Percentiles rank a stretch among this genome's conserved stretches.
Evolutionary conservation across 2,797 vertebrate species (phyloP).

Genomic region (Hydrophis major): DNA sequence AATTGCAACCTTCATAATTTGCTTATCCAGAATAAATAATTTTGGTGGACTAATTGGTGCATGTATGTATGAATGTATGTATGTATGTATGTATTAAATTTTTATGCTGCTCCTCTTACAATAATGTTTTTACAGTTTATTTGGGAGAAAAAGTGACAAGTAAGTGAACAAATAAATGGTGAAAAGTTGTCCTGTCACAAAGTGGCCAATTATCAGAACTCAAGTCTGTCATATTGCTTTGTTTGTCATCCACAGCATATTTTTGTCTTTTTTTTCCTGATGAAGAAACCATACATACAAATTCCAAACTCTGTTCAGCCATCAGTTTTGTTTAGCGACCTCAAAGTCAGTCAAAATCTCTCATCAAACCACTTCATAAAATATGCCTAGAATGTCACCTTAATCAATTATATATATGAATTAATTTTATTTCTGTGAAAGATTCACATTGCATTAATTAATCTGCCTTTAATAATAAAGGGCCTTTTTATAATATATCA

Average conservation of each 20-base stretch:
- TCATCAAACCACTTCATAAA: background rate
- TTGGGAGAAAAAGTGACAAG: background rate
- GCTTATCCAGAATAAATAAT: background rate
- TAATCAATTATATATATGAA: background rate
- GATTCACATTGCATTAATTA: background rate
- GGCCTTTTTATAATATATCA: slow-evolving; percentile 7
- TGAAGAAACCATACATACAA: background rate
- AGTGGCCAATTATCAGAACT: background rate
- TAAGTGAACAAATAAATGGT: background rate
- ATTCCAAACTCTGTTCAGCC: background rate
- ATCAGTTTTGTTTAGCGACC: background rate
- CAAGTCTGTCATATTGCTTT: background rate
- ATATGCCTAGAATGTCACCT: background rate
- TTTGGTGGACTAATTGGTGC: background rate
- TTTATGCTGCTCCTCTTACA: background rate
- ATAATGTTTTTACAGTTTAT: background rate
- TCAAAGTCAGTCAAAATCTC: background rate
- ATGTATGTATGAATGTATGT: background rate
- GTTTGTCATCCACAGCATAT: background rate
- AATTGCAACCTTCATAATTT: background rate
- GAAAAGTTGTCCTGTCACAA: background rate
- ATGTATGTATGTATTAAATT: background rate
- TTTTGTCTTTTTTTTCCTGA: background rate
- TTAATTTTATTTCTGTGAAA: background rate
- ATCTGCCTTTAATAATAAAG: background rate